These are phyloP conservation scores for Gymnocephalus cernua DNA, from an alignment of 2,113 vertebrate species.

Conservation along the genomic window DNA sequence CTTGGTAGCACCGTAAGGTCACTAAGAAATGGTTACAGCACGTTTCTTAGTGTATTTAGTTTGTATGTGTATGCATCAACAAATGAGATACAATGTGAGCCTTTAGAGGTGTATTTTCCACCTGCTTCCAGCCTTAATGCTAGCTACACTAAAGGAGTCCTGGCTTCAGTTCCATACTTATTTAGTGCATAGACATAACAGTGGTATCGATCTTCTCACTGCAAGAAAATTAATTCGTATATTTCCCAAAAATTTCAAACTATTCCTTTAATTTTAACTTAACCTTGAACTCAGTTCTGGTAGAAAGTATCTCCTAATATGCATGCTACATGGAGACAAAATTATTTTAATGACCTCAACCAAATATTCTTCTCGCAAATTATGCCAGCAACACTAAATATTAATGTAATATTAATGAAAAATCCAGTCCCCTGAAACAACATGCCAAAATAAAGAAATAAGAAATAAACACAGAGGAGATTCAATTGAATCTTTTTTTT, in stretches of 20 bases:
- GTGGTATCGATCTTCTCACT: not conserved
- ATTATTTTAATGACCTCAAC: conserved; percentile 36
- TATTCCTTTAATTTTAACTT: conserved; percentile 3
- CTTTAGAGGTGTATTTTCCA: not conserved
- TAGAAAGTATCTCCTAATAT: conserved; percentile 9
- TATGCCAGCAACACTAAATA: conserved; percentile 29
- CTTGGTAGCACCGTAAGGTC: too few species aligned
- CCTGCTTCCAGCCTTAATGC: not conserved
- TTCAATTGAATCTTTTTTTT: not conserved
- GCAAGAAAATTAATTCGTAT: not conserved
- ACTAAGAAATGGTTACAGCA: not conserved
- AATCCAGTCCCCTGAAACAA: conserved; percentile 13
- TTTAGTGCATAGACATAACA: not conserved
- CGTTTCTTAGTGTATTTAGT: not conserved
- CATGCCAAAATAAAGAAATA: too few species aligned
- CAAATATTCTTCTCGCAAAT: not conserved
- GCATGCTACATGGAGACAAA: conserved; percentile 9
- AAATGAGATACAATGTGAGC: not conserved
- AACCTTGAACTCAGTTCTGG: not conserved
- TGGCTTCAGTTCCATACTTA: not conserved
- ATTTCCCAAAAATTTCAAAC: not conserved
- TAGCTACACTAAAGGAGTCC: not conserved
- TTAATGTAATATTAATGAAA: conserved; percentile 46
- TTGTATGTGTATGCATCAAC: not conserved
- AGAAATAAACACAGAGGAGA: conserved; percentile 42